These are phyloP conservation scores for Calliphora vicina DNA, from an alignment of 1,140 invertebrate genomes.

Conservation along the genomic window DNA sequence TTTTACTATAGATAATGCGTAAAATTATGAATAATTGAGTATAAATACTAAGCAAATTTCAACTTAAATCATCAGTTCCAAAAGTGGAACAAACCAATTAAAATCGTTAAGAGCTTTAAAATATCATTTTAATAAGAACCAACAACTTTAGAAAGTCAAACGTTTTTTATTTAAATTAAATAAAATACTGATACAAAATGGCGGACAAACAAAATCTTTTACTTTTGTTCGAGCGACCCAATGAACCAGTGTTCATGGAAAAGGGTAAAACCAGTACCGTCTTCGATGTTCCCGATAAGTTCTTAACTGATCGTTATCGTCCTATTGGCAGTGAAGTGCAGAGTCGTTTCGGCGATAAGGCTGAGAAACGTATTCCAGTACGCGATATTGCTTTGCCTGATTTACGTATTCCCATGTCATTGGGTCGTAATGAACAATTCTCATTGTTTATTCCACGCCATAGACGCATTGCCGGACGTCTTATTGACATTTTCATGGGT, in stretches of 20 bases:
- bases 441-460: constrained; percentile 80
- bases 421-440: constrained; percentile 74
- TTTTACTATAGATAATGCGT: not conserved
- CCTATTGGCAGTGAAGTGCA: constrained; percentile 65
- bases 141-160: too few relatives aligned
- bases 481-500: constrained; percentile 78
- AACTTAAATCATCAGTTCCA: not conserved
- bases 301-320: constrained; percentile 72
- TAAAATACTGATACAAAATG: constrained; percentile 44
- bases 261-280: constrained; percentile 59
- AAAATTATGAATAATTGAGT: not conserved
- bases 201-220: constrained; percentile 64
- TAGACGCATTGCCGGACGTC: constrained; percentile 71
- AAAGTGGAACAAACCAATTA: not conserved
- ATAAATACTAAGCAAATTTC: not conserved
- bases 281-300: constrained; percentile 71
- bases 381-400: constrained; percentile 72
- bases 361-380: constrained; percentile 68
- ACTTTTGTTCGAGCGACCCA: constrained; percentile 78
- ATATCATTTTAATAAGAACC: too few relatives aligned
- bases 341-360: constrained; percentile 68
- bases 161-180: too few relatives aligned
- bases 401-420: constrained; percentile 70
- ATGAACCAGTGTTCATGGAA: constrained; percentile 70
- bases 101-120: not conserved